These are phyloP conservation scores for Siderastrea radians DNA, from an alignment of 92 coral and sea anemone genomes.

Conservation along the genomic window DNA sequence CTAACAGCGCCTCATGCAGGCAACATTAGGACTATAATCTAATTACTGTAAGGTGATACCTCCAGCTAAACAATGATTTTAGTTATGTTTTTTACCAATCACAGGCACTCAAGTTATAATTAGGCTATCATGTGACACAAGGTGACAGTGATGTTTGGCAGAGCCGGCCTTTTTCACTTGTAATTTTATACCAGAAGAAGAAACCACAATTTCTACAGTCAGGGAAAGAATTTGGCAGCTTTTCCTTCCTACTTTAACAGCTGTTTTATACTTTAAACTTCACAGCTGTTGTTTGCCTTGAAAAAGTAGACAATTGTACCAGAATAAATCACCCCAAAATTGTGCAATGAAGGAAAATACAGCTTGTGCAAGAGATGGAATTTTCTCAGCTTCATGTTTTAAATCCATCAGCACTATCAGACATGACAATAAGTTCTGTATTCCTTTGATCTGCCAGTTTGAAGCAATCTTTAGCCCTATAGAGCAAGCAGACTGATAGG, in stretches of 20 bases:
- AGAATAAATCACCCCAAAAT: neutral
- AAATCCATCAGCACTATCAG: constrained; percentile 39
- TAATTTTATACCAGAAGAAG: constrained; percentile 51
- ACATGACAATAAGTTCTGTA: constrained; percentile 26
- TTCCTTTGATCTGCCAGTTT: constrained; percentile 18
- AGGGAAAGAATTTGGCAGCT: constrained; percentile 75
- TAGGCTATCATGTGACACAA: constrained; percentile 50
- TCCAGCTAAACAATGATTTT: constrained; percentile 64
- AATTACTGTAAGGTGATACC: constrained; percentile 76
- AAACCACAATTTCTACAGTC: constrained; percentile 66
- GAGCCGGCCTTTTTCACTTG: constrained; percentile 51
- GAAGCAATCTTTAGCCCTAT: constrained; percentile 20
- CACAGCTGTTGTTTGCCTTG: constrained; percentile 20
- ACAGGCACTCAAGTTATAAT: constrained; percentile 42
- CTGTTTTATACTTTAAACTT: constrained; percentile 54
- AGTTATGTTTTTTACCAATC: constrained; percentile 55
- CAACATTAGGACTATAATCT: constrained; percentile 75
- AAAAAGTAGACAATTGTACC: constrained; percentile 10
- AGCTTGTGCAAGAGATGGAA: neutral
- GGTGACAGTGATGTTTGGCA: constrained; percentile 68
- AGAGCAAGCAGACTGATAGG: neutral
- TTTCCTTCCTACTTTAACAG: constrained; percentile 60
- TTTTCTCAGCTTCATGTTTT: constrained; percentile 44
- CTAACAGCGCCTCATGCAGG: constrained; percentile 81
- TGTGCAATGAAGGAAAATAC: constrained; percentile 9